A percentile compares a stretch with the other conserved stretches of the same genome.
phyloP scores from a whole-genome alignment of 2,113 vertebrate species.

The Tetrao urogallus region DNA sequence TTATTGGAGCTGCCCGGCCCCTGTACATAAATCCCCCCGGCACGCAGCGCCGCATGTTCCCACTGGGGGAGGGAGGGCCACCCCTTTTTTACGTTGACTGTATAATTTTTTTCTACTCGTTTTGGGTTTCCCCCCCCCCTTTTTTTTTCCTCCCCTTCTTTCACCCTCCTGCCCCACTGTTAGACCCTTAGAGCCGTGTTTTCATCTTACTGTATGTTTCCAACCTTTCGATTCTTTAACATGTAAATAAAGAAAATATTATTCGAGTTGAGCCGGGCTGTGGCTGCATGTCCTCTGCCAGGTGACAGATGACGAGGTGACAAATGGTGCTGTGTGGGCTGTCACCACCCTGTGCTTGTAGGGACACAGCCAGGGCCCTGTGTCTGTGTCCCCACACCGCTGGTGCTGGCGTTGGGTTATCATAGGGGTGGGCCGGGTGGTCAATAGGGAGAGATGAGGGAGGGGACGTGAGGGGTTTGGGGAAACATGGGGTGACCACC shows the following conservation, averaged over 20 bases:
- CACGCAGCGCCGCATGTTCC: conserved; percentile 19
- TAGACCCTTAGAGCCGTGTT: conserved; percentile 28
- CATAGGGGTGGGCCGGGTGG: too few relatives aligned
- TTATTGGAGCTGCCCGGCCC: not conserved
- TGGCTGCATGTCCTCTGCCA: too few relatives aligned
- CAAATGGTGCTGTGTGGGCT: too few relatives aligned
- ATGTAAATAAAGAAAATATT: conserved; percentile 80
- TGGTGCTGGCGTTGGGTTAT: too few relatives aligned
- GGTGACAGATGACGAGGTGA: not conserved
- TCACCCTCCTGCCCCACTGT: not conserved
- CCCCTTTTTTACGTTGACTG: conserved; percentile 66
- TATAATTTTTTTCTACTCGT: conserved; percentile 32
- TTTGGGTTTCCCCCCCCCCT: not conserved
- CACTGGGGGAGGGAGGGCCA: conserved; percentile 9
- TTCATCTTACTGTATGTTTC: conserved; percentile 42
- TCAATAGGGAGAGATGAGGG: too few relatives aligned
- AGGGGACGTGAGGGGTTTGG: too few relatives aligned
- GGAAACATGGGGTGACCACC: too few relatives aligned
- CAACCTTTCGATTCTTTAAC: conserved; percentile 61
- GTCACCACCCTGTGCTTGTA: too few relatives aligned
- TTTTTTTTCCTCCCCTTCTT: not conserved
- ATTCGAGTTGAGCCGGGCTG: conserved; percentile 19
- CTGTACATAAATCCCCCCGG: not conserved
- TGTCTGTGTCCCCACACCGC: too few relatives aligned
- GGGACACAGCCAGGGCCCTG: too few relatives aligned